Evolutionary conservation across 2,113 vertebrate genomes (phyloP).

Genomic region (Microcebus lehilahytsara): DNA sequence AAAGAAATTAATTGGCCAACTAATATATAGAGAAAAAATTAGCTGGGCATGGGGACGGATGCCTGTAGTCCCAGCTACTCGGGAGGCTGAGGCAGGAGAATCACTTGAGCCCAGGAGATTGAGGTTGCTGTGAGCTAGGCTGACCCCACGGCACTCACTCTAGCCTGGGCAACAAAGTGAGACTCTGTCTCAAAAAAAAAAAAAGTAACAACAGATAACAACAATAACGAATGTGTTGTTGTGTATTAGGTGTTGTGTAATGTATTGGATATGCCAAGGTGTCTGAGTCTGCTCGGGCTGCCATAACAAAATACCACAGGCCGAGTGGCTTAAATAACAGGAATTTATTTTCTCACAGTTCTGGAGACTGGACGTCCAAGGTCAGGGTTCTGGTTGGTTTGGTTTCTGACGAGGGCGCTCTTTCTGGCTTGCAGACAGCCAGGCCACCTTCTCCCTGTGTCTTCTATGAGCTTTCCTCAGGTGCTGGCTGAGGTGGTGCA

Average conservation of each 20-base stretch:
- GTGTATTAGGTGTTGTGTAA: too few species aligned
- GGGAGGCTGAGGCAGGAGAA: too few species aligned
- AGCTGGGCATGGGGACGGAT: fast-evolving
- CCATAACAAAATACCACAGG: neutral
- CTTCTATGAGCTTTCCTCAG: neutral
- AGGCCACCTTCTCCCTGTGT: neutral
- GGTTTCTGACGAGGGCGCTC: neutral
- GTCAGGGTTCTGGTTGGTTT: neutral
- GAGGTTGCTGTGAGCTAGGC: too few species aligned
- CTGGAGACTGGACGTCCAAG: neutral
- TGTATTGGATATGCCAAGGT: neutral
- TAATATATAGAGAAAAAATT: too few species aligned
- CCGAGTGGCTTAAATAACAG: neutral
- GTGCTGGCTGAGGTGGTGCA: neutral
- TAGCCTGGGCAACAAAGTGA: too few species aligned
- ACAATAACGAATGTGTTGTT: neutral
- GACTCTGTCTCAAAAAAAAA: too few species aligned
- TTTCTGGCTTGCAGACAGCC: neutral
- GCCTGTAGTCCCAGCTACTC: too few species aligned
- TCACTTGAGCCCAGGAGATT: too few species aligned
- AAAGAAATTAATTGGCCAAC: too few species aligned
- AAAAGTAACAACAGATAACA: neutral
- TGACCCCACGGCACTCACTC: too few species aligned
- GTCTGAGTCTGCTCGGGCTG: neutral
- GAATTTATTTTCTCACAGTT: neutral